A percentile compares a stretch with the other conserved stretches of the same genome.
Conservation (phyloP, 2,113 vertebrate species). For the Xenus cinereus region DNA sequence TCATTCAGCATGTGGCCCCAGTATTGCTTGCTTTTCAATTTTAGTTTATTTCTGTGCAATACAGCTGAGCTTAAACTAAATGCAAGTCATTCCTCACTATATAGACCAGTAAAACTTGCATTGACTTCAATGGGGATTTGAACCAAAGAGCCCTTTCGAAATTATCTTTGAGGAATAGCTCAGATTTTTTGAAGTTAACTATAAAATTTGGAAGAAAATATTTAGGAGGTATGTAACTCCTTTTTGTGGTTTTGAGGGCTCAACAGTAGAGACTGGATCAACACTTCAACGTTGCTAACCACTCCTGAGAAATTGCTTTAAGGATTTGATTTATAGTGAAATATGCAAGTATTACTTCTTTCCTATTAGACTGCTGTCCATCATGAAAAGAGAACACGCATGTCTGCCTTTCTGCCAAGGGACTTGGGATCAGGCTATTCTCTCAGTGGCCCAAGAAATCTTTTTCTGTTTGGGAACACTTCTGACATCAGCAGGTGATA, state of each 20-base stretch:
- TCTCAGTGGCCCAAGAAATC: neutral
- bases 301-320: neutral
- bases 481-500: neutral
- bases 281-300: neutral
- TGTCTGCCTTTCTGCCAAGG: neutral
- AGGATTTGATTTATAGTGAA: neutral
- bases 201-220: neutral
- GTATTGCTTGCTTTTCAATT: neutral
- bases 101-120: neutral
- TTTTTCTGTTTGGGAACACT: neutral
- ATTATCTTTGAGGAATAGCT: neutral
- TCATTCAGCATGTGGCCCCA: neutral
- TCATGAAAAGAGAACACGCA: neutral
- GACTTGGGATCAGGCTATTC: neutral
- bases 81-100: neutral
- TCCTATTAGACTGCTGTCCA: neutral
- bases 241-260: neutral
- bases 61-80: neutral
- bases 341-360: neutral
- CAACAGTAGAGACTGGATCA: neutral
- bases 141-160: neutral
- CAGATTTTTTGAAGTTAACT: neutral
- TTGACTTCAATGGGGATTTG: neutral
- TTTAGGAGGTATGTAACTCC: neutral
- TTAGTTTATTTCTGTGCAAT: neutral